Base-by-base conservation (phyloP, 2,888 invertebrate genomes). In the Trachelus tabidus region DNA sequence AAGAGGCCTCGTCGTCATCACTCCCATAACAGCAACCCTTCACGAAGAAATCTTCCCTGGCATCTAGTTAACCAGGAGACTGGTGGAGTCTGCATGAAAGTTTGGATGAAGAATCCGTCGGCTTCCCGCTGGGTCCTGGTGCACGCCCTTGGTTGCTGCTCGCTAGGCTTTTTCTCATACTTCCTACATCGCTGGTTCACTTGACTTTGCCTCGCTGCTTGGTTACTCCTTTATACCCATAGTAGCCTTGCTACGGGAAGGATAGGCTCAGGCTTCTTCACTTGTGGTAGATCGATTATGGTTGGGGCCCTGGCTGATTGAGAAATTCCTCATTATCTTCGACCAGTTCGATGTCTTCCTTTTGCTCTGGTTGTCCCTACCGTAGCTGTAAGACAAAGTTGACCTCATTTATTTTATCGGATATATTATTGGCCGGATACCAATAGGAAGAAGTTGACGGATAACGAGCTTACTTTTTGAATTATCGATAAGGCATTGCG, bases 31-130 rank as follows among this genome's bases (percentile, higher is more conserved):
- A 12, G 71, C 85, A 85, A 86, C 86, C 86, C 87, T 87, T 86
- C 87, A 87, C 85, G 82, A 81, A 85, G 85, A 87, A 86, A 86
- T 86, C 87, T 86, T 83, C 83, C 84, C 83, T 86, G 86, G 86
- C 86, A 86, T 86, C 86, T 86, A 86, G 87, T 86, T 86, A 86
- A 86, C 86, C 86, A 81, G 34, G 85, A 86, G 83, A 85, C 83
- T 83, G 83, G 82, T 80, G 82, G 80, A 83, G 85, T 85, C 86
- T 83, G 85, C 85, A 86, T 85, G 86, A 9, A 85, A 86, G 82
- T 83, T 82, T 75, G 84, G 85, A 71, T 33, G 71, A 31, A 33
- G 33, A 33, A 56, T 56, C 40, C 40, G 30, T 33, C 31, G 71
- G 84, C 86, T 81, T 85, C 85, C 85, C 85, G 85, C 85, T 85